Base-by-base conservation (phyloP, 1,140 invertebrate species). In the Papilio machaon region DNA sequence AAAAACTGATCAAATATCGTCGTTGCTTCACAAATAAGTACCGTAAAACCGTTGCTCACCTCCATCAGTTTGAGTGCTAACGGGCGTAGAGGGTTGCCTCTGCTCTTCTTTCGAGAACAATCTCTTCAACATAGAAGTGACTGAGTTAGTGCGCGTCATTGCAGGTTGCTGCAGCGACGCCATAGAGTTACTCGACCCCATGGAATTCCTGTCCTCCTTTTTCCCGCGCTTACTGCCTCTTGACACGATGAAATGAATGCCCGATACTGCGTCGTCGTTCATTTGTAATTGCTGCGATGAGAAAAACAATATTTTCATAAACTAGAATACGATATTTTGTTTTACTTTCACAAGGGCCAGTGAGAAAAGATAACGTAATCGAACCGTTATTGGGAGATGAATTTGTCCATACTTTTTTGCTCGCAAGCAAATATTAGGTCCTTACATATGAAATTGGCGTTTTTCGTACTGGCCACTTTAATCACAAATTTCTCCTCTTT, bases 31-130 rank as follows among this genome's bases (percentile, higher is more conserved):
- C 4, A 43, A 38, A 38, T 38, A 38, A 38, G 2, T 38, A 38
- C 38, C 38, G 38, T 38, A 38, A 38, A 38, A 38, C 17, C 11
- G 6, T 67, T 67, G 83, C 88, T 87, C 83, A 91, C 91, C 85
- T 86, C 93, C 87, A 81, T 95, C 92, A 7, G 91, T 93, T 86
- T 94, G 92, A 11, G 86, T 86, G 0, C 76, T 38, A 6, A 82
- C 75, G 7, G 80, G 74, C 2, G 83, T 79, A 15, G 81, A 82
- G 5, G 83, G 83, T 81, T 87, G 84, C 23, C 88, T 85, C 73
- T 95, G 95, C 17, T 97, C 96, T 60, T 97, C 97, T 67, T 96
- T 96, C 67, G 96, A 97, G 83, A 98, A 97, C 64, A 98, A 91
- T 85, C 97, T 95, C 81, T 97, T 97, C 1, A 98, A 89, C 83